Conservation (phyloP, 2,797 vertebrate genomes). For the Anabas testudineus region DNA sequence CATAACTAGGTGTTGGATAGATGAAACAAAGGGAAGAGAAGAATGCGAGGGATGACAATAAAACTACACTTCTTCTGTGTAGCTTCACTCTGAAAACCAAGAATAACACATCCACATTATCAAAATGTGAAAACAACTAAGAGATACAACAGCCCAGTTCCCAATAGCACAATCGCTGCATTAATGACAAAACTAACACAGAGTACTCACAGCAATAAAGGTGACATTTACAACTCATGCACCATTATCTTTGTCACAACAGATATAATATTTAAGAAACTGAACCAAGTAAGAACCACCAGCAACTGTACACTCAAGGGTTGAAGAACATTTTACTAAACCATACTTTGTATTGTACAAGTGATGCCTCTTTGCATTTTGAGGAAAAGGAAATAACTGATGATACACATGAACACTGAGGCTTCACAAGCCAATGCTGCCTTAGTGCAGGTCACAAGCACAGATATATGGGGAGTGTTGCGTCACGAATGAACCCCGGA, state of each 20-base stretch:
- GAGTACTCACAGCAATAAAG: background rate
- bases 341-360: background rate
- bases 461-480: too few species aligned
- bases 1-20: too few species aligned
- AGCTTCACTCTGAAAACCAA: background rate
- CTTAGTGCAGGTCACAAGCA: too few species aligned
- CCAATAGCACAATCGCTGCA: conserved; percentile 25
- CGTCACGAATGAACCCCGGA: too few species aligned
- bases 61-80: too few species aligned
- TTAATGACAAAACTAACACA: conserved; percentile 32
- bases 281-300: background rate
- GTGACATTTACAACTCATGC: conserved; percentile 2
- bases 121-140: conserved; percentile 23
- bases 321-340: background rate
- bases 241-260: background rate
- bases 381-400: background rate
- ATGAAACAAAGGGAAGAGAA: too few species aligned
- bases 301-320: background rate
- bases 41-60: too few species aligned
- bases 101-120: background rate
- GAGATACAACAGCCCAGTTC: too few species aligned
- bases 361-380: background rate
- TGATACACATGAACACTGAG: background rate
- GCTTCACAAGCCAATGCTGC: too few species aligned
- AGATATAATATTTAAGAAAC: background rate